A percentile compares a stretch with the other conserved stretches of the same genome.
Evolutionary conservation across 2,113 vertebrate species (phyloP).

Genomic region (Verasper variegatus): DNA sequence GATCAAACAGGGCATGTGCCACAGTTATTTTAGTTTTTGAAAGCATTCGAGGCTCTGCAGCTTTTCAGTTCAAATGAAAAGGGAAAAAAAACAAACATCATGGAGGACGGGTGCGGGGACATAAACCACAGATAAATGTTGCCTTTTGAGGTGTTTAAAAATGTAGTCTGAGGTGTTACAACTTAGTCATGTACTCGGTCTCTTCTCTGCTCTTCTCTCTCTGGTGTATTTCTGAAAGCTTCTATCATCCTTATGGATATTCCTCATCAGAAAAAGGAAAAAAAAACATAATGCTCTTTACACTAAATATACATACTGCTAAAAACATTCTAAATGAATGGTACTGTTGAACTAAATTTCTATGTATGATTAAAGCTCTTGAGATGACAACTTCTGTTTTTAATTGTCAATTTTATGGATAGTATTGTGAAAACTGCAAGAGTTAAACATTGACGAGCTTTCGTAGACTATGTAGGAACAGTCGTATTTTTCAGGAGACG

Average conservation of each 20-base stretch:
- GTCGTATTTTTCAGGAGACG: neutral
- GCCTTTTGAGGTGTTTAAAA: conserved; percentile 72
- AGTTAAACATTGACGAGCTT: neutral
- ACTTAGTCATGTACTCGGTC: conserved; percentile 78
- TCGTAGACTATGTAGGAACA: neutral
- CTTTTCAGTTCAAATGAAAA: conserved; percentile 49
- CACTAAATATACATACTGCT: conserved; percentile 82
- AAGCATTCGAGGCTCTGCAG: conserved; percentile 51
- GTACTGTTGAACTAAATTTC: conserved; percentile 84
- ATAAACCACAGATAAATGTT: conserved; percentile 76
- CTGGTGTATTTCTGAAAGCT: conserved; percentile 78
- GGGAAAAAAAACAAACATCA: conserved; percentile 31
- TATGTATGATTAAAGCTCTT: conserved; percentile 85
- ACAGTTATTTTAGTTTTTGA: conserved; percentile 53
- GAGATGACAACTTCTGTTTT: conserved; percentile 62
- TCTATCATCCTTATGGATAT: conserved; percentile 77
- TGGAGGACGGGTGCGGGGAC: conserved; percentile 68
- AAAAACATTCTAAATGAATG: conserved; percentile 80
- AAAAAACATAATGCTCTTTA: conserved; percentile 73
- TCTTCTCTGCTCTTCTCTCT: conserved; percentile 68
- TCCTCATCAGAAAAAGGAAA: conserved; percentile 74
- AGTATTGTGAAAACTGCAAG: neutral
- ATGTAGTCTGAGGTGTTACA: conserved; percentile 78
- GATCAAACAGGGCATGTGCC: conserved; percentile 53
- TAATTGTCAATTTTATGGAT: conserved; percentile 58